Evolutionary conservation across 2,797 vertebrate genomes (phyloP).

Genomic region (Sarcophilus harrisii): DNA sequence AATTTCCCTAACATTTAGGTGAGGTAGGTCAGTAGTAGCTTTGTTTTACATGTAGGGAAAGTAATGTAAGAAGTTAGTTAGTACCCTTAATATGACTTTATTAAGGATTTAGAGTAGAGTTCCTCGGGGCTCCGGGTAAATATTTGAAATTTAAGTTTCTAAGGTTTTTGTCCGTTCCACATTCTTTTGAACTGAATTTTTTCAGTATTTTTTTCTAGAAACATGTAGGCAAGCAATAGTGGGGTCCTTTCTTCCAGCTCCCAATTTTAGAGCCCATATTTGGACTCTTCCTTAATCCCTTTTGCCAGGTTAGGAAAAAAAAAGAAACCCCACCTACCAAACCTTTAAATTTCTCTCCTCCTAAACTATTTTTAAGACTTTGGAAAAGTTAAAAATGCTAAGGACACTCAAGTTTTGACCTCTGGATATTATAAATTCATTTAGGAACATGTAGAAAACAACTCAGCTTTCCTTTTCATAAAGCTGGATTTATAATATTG

Average conservation of each 20-base stretch:
- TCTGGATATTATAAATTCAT: background rate
- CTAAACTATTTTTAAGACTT: background rate
- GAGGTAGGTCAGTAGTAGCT: slow-evolving; percentile 27
- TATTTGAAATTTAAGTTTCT: slow-evolving; percentile 20
- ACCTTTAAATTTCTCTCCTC: background rate
- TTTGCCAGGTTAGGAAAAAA: background rate
- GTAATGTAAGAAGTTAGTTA: slow-evolving; percentile 24
- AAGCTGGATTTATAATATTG: background rate
- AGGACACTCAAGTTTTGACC: background rate
- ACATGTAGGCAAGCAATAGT: background rate
- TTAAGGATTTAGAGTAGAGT: background rate
- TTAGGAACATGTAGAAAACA: background rate
- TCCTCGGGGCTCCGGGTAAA: background rate
- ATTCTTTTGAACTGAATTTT: slow-evolving; percentile 1
- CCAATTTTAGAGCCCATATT: background rate
- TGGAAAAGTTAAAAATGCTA: background rate
- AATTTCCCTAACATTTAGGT: slow-evolving; percentile 45
- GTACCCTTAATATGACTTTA: background rate
- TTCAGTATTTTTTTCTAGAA: slow-evolving; percentile 18
- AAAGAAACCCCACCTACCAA: background rate
- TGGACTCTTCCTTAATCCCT: background rate
- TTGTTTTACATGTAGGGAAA: slow-evolving; percentile 55
- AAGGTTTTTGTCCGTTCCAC: background rate
- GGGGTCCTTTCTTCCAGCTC: background rate
- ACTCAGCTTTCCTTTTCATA: background rate